Percentiles rank a stretch among this genome's conserved stretches.
These are phyloP conservation scores for Charanyca ferruginea DNA, from an alignment of 2,888 invertebrate genomes.

Conservation along the genomic window DNA sequence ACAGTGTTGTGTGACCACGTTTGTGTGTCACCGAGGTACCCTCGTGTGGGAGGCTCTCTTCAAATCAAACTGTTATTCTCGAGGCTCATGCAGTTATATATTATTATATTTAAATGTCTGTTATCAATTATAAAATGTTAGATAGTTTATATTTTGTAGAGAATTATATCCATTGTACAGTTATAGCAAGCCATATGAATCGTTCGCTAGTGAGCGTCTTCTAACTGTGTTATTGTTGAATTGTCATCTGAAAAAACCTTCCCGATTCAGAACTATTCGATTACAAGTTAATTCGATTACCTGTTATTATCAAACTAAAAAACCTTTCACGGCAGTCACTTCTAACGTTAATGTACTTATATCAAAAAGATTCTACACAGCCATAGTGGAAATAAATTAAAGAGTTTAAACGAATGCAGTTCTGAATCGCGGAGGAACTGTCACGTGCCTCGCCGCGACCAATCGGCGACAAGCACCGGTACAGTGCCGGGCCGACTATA, in stretches of 20 bases:
- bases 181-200: slow-evolving; percentile 4
- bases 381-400: no score
- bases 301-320: neutral
- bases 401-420: no score
- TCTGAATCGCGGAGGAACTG: no score
- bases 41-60: neutral
- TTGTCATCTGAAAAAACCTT: neutral
- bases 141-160: slow-evolving; percentile 8
- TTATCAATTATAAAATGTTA: slow-evolving; percentile 20
- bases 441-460: no score
- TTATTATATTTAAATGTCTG: slow-evolving; percentile 19
- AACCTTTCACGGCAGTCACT: no score
- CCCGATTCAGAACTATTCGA: neutral
- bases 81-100: slow-evolving; percentile 7
- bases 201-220: neutral
- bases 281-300: neutral
- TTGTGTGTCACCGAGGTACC: no score
- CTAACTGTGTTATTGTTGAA: neutral
- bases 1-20: no score
- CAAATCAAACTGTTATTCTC: neutral
- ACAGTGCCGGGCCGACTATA: no score
- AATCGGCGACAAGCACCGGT: no score
- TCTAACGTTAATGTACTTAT: no score
- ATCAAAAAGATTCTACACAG: no score
- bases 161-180: slow-evolving; percentile 24